These are phyloP conservation scores for Hipparchia sbordonii DNA, from an alignment of 2,888 invertebrate species.

Conservation along the genomic window DNA sequence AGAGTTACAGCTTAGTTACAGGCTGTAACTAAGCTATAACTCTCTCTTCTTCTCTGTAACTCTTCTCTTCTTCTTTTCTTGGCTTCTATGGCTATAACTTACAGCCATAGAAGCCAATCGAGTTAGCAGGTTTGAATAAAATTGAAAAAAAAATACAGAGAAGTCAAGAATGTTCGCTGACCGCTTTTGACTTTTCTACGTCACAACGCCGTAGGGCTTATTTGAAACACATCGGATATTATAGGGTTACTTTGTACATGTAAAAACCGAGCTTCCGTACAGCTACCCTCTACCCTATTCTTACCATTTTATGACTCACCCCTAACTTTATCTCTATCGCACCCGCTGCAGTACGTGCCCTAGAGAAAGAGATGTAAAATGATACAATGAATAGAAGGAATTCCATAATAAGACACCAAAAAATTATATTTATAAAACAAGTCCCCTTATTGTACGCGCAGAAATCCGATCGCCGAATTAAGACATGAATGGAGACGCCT, in stretches of 20 bases:
- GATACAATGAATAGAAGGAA: conserved; percentile 16
- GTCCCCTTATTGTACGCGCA: conserved; percentile 31
- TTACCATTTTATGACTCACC: conserved; percentile 37
- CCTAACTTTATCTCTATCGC: conserved; percentile 18
- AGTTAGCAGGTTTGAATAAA: too few relatives aligned
- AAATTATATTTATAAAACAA: conserved; percentile 34
- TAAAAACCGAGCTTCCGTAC: conserved; percentile 51
- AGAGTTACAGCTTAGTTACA: too few relatives aligned
- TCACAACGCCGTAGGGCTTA: conserved; percentile 18
- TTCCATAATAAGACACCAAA: conserved; percentile 26
- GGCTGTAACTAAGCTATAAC: too few relatives aligned
- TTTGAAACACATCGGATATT: conserved; percentile 48
- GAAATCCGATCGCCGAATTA: conserved; percentile 26
- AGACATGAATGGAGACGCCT: conserved; percentile 3
- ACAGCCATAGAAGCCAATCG: too few relatives aligned
- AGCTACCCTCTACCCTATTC: conserved; percentile 49
- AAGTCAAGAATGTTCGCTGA: conserved; percentile 9
- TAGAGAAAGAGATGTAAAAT: conserved; percentile 14
- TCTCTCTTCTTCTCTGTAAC: too few relatives aligned
- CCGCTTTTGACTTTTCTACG: conserved; percentile 26
- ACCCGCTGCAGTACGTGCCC: conserved; percentile 6
- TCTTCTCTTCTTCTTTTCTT: too few relatives aligned
- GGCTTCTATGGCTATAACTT: too few relatives aligned
- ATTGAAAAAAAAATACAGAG: not conserved
- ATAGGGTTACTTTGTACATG: conserved; percentile 50